Evolutionary conservation across 2,888 invertebrate genomes (phyloP).

Genomic region (Diadegma fenestrale): DNA sequence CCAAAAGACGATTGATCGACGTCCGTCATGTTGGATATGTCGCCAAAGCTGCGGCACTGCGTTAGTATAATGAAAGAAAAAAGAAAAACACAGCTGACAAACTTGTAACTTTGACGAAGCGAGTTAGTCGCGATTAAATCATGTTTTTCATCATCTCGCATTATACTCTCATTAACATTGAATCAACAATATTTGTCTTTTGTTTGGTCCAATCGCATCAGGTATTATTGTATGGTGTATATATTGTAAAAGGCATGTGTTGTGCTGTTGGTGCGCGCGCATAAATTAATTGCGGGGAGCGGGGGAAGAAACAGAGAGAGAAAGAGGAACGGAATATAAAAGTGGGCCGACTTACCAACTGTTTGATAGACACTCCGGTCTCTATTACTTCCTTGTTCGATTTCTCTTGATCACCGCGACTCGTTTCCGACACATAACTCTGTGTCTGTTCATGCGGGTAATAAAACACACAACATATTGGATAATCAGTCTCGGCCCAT

Average conservation of each 20-base stretch:
- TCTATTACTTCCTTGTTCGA: constrained; percentile 84
- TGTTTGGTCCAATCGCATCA: no score
- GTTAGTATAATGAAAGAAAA: constrained; percentile 77
- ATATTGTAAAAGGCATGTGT: no score
- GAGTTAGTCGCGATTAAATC: constrained; percentile 67
- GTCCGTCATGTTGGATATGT: constrained; percentile 86
- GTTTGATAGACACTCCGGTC: constrained; percentile 85
- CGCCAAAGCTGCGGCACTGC: constrained; percentile 88
- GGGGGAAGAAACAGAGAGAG: no score
- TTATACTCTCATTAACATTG: no score
- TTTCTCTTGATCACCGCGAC: constrained; percentile 81
- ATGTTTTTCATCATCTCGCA: constrained; percentile 55
- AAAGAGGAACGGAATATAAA: constrained; percentile 32
- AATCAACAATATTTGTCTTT: no score
- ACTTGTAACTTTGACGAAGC: constrained; percentile 69
- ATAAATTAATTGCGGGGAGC: no score
- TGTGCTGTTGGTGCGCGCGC: no score
- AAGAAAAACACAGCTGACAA: constrained; percentile 77
- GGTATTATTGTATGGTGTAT: no score
- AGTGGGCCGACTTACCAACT: constrained; percentile 84
- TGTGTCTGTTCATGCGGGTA: constrained; percentile 83
- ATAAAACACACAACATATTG: constrained; percentile 68
- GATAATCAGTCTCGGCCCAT: constrained; percentile 61
- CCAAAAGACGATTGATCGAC: constrained; percentile 81
- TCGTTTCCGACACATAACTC: constrained; percentile 83